Evolutionary conservation across 1,140 invertebrate species (phyloP).

Genomic region (Apis laboriosa): DNA sequence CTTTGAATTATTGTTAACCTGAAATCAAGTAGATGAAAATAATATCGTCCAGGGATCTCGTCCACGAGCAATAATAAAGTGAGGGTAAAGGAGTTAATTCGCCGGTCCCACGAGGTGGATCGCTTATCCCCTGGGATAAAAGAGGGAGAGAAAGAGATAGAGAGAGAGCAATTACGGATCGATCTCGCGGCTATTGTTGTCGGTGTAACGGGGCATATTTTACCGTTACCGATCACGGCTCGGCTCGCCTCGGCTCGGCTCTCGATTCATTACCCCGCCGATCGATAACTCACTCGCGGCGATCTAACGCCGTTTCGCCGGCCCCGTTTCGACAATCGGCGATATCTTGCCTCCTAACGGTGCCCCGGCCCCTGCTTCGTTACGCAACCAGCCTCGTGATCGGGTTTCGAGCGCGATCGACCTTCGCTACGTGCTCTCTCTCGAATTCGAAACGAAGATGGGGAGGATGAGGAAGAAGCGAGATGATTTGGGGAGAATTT

Average conservation of each 20-base stretch:
- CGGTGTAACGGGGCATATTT: slow-evolving; percentile 54
- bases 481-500: no score
- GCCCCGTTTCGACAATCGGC: neutral
- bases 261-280: slow-evolving; percentile 32
- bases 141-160: slow-evolving; percentile 16
- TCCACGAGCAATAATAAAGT: no score
- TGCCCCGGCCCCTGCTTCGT: neutral
- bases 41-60: no score
- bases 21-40: no score
- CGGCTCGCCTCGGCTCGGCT: slow-evolving; percentile 37
- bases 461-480: no score
- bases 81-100: neutral
- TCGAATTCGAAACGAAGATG: neutral
- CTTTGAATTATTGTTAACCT: no score
- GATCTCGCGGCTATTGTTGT: slow-evolving; percentile 40
- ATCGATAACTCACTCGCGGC: slow-evolving; percentile 43
- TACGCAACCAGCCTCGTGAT: slow-evolving; percentile 3
- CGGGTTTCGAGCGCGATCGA: slow-evolving; percentile 6
- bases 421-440: slow-evolving; percentile 5
- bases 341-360: slow-evolving; percentile 2
- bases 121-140: slow-evolving; percentile 24
- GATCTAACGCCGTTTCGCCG: slow-evolving; percentile 35
- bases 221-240: slow-evolving; percentile 55
- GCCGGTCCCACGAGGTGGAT: neutral
- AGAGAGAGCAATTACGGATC: slow-evolving; percentile 36